These are phyloP conservation scores for Ammospiza nelsoni DNA, from an alignment of 2,113 vertebrate species.

Conservation along the genomic window DNA sequence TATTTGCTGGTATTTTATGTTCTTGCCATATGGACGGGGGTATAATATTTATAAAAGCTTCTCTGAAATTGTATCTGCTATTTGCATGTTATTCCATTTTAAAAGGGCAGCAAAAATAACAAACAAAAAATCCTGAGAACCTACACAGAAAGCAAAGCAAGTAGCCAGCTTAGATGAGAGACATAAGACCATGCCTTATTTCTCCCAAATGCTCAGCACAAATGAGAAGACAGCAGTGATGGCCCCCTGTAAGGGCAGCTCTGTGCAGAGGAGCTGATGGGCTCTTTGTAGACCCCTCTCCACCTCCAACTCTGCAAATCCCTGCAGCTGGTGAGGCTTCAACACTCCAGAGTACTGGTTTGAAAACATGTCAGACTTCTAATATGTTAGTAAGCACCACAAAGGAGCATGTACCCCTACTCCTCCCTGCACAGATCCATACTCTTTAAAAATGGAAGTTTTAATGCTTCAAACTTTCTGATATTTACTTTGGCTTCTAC, in stretches of 20 bases:
- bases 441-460: not conserved
- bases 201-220: not conserved
- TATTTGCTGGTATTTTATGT: not conserved
- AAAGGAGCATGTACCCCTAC: not conserved
- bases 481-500: not conserved
- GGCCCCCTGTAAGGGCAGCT: accelerated
- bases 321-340: not conserved
- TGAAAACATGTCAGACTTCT: not conserved
- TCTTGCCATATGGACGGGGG: not conserved
- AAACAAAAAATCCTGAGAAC: not conserved
- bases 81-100: not conserved
- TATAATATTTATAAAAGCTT: not conserved
- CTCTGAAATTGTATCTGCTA: not conserved
- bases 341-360: not conserved
- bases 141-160: not conserved
- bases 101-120: not conserved
- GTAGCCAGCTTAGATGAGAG: not conserved
- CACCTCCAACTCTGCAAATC: not conserved
- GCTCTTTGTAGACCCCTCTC: not conserved
- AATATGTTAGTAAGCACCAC: not conserved
- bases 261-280: not conserved
- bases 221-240: not conserved
- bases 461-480: not conserved
- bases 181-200: not conserved
- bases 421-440: not conserved